Conservation (phyloP, 2,888 invertebrate genomes). For the Microctonus hyperodae region DNA sequence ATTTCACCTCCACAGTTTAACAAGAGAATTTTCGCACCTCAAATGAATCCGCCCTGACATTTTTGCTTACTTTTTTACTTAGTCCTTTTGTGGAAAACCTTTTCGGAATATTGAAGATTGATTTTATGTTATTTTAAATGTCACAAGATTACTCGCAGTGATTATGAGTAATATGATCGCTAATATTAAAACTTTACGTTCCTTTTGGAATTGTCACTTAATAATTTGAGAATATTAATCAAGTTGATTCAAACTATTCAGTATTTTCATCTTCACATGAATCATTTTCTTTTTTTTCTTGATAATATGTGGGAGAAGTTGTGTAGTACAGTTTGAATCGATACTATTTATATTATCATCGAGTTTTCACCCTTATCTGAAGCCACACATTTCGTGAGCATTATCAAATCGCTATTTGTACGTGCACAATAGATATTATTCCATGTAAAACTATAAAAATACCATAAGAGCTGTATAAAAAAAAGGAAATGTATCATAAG, state of each 20-base stretch:
- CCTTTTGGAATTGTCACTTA: no score
- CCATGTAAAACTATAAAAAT: not conserved
- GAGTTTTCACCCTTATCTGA: constrained; percentile 43
- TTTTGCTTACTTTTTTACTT: not conserved
- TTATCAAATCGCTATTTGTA: constrained; percentile 45
- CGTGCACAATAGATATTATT: constrained; percentile 37
- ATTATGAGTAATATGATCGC: no score
- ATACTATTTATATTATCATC: constrained; percentile 29
- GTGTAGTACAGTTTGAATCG: not conserved
- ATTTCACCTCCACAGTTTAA: not conserved
- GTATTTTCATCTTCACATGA: no score
- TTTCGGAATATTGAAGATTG: not conserved
- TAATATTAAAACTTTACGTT: no score
- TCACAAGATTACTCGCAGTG: not conserved
- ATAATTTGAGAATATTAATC: no score
- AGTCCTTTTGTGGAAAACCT: not conserved
- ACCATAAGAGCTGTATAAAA: not conserved
- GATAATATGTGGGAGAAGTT: no score
- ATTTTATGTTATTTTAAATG: not conserved
- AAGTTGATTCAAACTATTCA: no score
- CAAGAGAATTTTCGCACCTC: not conserved
- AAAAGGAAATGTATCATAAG: not conserved
- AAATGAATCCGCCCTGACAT: not conserved
- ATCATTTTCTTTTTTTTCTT: no score
- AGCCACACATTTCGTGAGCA: constrained; percentile 43